A percentile compares a stretch with the other conserved stretches of the same genome.
Evolutionary conservation across 35 echinoderm and acorn worm species (phyloP).

Genomic region (Strongylocentrotus purpuratus): DNA sequence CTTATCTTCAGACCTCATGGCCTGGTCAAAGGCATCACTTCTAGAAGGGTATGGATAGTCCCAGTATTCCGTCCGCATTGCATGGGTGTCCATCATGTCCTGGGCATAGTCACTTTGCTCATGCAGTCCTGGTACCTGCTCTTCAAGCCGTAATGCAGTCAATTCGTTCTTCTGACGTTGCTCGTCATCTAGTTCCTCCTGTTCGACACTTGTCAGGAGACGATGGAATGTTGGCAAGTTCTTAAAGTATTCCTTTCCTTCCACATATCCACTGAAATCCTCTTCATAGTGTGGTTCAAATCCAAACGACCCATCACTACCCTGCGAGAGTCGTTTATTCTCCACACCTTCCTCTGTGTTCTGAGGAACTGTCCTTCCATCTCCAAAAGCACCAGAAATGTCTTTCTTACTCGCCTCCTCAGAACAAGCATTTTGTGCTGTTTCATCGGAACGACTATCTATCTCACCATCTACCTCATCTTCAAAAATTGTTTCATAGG

Average conservation of each 20-base stretch:
- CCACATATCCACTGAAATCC: conserved; percentile 32
- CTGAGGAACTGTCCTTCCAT: not conserved
- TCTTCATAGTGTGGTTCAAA: conserved; percentile 18
- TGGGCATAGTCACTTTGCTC: conserved; percentile 12
- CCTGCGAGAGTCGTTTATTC: not conserved
- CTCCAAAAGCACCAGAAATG: not conserved
- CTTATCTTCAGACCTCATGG: not conserved
- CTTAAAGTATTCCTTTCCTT: conserved; percentile 35
- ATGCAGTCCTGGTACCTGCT: not conserved
- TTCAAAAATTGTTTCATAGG: conserved; percentile 4
- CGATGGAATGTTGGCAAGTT: conserved; percentile 24
- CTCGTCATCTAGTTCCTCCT: not conserved
- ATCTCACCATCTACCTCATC: not conserved
- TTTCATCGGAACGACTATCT: not conserved
- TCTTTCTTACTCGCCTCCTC: not conserved
- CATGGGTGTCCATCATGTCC: not conserved
- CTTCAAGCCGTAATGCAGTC: not conserved
- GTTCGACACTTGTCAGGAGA: not conserved
- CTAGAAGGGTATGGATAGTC: not conserved
- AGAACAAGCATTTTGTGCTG: not conserved
- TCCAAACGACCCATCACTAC: not conserved
- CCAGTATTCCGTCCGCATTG: conserved; percentile 8
- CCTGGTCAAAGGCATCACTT: not conserved
- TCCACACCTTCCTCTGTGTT: not conserved
- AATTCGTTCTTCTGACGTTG: not conserved